These are phyloP conservation scores for Drosophila yooni DNA, from an alignment of 2,888 invertebrate species.

Conservation along the genomic window DNA sequence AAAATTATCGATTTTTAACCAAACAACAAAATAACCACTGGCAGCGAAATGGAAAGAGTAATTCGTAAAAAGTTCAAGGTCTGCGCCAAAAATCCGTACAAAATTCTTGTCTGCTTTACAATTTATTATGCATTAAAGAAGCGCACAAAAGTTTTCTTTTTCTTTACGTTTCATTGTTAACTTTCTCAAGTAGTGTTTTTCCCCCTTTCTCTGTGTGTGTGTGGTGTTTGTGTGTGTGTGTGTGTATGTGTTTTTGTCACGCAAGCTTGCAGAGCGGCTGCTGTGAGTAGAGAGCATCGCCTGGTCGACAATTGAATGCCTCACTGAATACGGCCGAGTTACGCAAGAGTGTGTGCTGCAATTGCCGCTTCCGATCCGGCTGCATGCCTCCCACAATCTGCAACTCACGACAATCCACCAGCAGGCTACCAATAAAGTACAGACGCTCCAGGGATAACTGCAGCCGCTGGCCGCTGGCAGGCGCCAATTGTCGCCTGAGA, in stretches of 20 bases:
- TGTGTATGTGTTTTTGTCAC: conserved; percentile 13
- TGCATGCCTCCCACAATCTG: conserved; percentile 25
- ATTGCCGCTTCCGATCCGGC: conserved; percentile 59
- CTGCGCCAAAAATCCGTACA: conserved; percentile 37
- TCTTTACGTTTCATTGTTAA: conserved; percentile 4
- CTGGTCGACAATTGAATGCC: conserved; percentile 74
- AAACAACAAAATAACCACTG: conserved; percentile 12
- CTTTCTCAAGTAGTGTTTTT: conserved; percentile 12
- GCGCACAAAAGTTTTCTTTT: conserved; percentile 6
- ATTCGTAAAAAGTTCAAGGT: conserved; percentile 77
- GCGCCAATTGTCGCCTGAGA: background rate
- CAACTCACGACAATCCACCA: conserved; percentile 71
- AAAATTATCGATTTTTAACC: conserved; percentile 65
- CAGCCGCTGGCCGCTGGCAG: conserved; percentile 57
- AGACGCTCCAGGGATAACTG: conserved; percentile 73
- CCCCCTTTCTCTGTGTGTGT: background rate
- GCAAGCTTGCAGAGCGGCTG: conserved; percentile 49
- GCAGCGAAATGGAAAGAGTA: conserved; percentile 9
- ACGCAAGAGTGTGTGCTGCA: conserved; percentile 75
- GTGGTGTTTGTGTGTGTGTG: background rate
- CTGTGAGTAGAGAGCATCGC: conserved; percentile 66
- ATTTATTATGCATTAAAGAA: conserved; percentile 50
- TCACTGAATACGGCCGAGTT: conserved; percentile 79
- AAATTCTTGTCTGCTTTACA: conserved; percentile 25
- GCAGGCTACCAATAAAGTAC: conserved; percentile 75